Base-by-base conservation (phyloP, 2,888 invertebrate species). In the Leptopterna dolabrata region DNA sequence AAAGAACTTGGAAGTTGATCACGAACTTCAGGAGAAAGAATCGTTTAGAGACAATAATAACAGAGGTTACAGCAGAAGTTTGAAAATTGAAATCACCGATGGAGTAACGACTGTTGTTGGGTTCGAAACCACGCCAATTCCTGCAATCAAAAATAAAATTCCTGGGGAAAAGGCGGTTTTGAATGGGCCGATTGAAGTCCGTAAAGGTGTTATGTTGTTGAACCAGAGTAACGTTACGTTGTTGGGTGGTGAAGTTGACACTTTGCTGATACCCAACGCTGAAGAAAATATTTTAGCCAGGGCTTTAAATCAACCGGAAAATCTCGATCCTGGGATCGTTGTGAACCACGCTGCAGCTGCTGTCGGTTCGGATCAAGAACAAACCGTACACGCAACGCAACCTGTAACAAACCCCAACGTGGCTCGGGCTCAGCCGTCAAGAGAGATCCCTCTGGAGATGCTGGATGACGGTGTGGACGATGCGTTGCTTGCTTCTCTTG, bases 181-280 rank as follows among this genome's bases (percentile, higher is more conserved):
- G 14, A 90, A 90, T 76, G 93, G 93, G 3, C 91, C 91, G 45
- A 91, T 93, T 29, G 91, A 92, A 88, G 93, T 93, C 90, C 91
- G 93, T 19, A 91, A 91, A 80, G 93, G 93, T 14, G 91, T 93
- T 29, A 87, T 93, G 76, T 90, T 93, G 90, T 91, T 93, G 89
- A 91, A 92, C 87, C 91, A 91, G n/a, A 89, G 90, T 13, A 91
- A 92, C 83, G 90, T 93, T 0, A 90, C 91, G 55, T 87, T 93
- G 27, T 90, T 93, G 13, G 93, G 93, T 0, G 93, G 93, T 29
- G 93, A 93, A 90, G 92, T 93, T 11, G 93, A 93, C 82, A 89
- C 90, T 36, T 89, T 92, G 3, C 82, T 90, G 11, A 89, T 90
- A 11, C 70, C 89, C n/a, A 92, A 92, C 89, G 91, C 91, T n/a